Evolutionary conservation across 1,140 invertebrate genomes (phyloP).

Genomic region (Vanessa atalanta): DNA sequence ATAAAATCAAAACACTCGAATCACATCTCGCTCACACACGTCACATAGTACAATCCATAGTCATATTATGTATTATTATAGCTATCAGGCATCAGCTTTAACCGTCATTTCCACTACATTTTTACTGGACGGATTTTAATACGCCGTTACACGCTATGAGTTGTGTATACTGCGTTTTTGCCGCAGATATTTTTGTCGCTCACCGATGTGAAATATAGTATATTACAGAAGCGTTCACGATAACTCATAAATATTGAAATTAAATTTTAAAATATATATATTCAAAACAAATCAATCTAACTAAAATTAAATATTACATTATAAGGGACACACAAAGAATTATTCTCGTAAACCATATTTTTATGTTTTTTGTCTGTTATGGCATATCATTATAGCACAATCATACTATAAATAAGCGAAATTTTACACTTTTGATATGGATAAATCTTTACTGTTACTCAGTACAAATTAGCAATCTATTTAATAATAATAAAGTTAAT

Average conservation of each 20-base stretch:
- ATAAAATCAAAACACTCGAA: slow-evolving; percentile 66
- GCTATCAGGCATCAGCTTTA: slow-evolving; percentile 2
- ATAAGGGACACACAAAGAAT: too few species aligned
- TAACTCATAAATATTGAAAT: background rate
- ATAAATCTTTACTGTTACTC: too few species aligned
- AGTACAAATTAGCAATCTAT: too few species aligned
- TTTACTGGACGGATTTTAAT: background rate
- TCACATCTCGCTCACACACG: slow-evolving; percentile 64
- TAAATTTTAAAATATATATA: too few species aligned
- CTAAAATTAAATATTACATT: too few species aligned
- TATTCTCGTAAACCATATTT: too few species aligned
- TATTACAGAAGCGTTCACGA: background rate
- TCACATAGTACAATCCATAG: slow-evolving; percentile 41
- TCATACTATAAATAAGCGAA: too few species aligned
- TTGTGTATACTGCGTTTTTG: background rate
- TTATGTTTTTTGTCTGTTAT: too few species aligned
- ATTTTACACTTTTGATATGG: too few species aligned
- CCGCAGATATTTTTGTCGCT: background rate
- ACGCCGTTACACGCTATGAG: background rate
- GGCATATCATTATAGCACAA: too few species aligned
- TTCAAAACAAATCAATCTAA: too few species aligned
- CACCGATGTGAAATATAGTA: background rate
- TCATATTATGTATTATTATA: slow-evolving; percentile 4
- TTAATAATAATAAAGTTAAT: too few species aligned
- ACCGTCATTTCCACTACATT: background rate